phyloP scores from a whole-genome alignment of 2,113 vertebrate species.

The Phalacrocorax aristotelis region DNA sequence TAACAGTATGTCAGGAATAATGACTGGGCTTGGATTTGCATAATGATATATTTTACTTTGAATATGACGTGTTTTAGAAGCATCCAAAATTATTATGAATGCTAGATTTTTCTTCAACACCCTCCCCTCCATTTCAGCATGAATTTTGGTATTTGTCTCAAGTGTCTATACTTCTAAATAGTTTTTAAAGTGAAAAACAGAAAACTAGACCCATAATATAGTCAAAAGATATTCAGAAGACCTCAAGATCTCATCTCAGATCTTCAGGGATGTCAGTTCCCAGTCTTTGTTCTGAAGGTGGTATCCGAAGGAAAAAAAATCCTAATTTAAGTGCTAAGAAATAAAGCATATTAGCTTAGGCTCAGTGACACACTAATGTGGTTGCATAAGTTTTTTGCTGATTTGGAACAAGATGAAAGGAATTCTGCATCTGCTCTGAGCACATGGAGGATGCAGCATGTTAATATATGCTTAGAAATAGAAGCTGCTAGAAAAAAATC shows the following conservation, averaged over 20 bases:
- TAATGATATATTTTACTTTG: not conserved
- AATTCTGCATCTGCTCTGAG: not conserved
- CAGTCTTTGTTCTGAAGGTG: not conserved
- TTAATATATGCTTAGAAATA: not conserved
- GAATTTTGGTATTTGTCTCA: not conserved
- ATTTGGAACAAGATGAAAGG: not conserved
- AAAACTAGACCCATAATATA: not conserved
- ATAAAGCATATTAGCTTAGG: not conserved
- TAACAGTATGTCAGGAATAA: not conserved
- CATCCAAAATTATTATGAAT: not conserved
- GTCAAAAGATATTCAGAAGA: not conserved
- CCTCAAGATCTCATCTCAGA: not conserved
- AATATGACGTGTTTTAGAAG: not conserved
- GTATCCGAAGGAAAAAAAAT: not conserved
- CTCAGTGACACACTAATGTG: not conserved
- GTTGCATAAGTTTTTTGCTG: not conserved
- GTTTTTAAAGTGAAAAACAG: not conserved
- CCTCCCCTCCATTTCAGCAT: not conserved
- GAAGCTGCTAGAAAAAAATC: not conserved
- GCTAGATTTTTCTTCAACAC: not conserved
- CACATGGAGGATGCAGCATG: not conserved
- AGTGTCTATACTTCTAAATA: not conserved
- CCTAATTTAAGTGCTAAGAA: not conserved
- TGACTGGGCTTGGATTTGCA: not conserved
- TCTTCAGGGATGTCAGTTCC: not conserved